Evolutionary conservation across 2,888 invertebrate genomes (phyloP).

Genomic region (Phanerotoma sp.): DNA sequence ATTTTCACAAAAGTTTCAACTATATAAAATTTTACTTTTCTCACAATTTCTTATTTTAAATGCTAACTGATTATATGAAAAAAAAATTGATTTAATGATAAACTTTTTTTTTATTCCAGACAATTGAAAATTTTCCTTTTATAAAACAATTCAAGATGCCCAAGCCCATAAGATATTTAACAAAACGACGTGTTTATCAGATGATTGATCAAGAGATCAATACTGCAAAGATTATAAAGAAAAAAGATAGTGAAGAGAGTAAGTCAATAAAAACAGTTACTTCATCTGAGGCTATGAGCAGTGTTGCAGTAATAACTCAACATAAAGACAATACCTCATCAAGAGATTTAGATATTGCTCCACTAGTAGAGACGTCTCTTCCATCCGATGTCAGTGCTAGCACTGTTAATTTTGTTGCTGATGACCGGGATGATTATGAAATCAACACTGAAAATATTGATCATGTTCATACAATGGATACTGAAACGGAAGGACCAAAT

Average conservation of each 20-base stretch:
- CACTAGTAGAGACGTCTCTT: too few relatives aligned
- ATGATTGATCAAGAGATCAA: not conserved
- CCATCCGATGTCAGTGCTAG: not conserved
- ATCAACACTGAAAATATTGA: not conserved
- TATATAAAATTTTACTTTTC: not conserved
- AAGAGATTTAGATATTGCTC: too few relatives aligned
- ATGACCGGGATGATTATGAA: not conserved
- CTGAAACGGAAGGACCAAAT: not conserved
- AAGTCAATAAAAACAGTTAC: not conserved
- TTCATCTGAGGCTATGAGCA: not conserved
- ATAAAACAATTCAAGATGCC: too few relatives aligned
- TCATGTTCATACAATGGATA: not conserved
- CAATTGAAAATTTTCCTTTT: not conserved
- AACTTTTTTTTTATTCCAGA: not conserved
- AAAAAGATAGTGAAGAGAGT: not conserved
- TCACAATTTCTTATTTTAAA: not conserved
- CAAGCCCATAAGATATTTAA: not conserved
- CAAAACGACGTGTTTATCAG: not conserved
- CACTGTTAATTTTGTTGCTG: not conserved
- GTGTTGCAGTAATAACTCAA: not conserved
- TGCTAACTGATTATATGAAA: not conserved
- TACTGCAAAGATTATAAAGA: not conserved
- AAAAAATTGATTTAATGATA: not conserved
- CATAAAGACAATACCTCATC: too few relatives aligned
- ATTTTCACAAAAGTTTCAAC: not conserved